Conservation (phyloP, 2,797 vertebrate species). For the Danio albolineatus region DNA sequence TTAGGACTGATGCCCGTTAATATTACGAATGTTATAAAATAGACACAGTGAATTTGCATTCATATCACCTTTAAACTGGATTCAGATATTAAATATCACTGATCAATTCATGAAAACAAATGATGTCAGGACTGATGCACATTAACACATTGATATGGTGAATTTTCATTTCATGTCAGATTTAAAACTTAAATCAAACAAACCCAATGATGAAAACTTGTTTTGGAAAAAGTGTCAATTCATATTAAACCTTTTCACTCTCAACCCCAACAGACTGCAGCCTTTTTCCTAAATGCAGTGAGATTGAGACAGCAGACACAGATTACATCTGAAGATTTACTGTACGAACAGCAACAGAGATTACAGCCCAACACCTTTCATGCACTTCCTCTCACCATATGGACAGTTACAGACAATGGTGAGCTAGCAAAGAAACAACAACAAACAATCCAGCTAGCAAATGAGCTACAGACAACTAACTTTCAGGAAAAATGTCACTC, state of each 20-base stretch:
- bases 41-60: no score
- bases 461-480: neutral
- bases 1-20: no score
- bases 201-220: neutral
- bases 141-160: neutral
- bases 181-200: slow-evolving; percentile 1
- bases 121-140: no score
- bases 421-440: neutral
- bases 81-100: no score
- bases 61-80: no score
- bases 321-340: slow-evolving; percentile 27
- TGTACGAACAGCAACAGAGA: neutral
- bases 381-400: slow-evolving; percentile 1
- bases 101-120: no score
- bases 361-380: neutral
- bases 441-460: neutral
- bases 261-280: slow-evolving; percentile 1
- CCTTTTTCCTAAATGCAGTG: neutral
- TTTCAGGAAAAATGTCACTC: slow-evolving; percentile 2
- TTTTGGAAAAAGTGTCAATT: neutral
- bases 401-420: neutral
- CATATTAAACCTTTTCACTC: slow-evolving; percentile 1
- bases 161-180: neutral
- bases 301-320: neutral
- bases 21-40: no score